Conservation (phyloP, 2,888 invertebrate genomes). For the Chloroclysta siterata region DNA sequence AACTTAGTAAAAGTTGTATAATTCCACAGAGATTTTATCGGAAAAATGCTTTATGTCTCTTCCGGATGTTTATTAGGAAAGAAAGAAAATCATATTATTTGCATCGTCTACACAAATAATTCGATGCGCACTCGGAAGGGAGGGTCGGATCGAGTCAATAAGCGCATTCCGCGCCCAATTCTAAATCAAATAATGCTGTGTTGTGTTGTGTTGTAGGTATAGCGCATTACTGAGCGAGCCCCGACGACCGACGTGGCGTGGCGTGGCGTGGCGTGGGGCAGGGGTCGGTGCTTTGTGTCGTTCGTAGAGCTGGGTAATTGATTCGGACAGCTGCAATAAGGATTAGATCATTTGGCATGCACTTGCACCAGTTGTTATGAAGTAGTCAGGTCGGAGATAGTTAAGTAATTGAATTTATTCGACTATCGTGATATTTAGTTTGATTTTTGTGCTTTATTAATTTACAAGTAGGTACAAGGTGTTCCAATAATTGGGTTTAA, state of each 20-base stretch:
- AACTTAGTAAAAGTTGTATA: no score
- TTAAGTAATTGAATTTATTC: no score
- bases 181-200: constrained; percentile 82
- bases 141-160: constrained; percentile 63
- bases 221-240: constrained; percentile 61
- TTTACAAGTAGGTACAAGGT: no score
- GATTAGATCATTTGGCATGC: constrained; percentile 24
- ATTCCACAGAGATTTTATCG: no score
- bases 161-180: constrained; percentile 77
- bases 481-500: no score
- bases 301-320: constrained; percentile 38
- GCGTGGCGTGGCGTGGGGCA: no score
- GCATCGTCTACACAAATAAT: constrained; percentile 17
- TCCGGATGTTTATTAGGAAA: not conserved
- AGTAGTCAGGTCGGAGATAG: not conserved
- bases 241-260: not conserved
- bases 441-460: no score
- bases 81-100: not conserved
- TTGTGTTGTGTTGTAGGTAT: constrained; percentile 51
- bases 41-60: not conserved
- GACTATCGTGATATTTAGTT: no score
- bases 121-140: constrained; percentile 29
- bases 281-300: no score
- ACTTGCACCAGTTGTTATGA: constrained; percentile 19
- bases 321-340: constrained; percentile 44